Percentiles rank a stretch among this genome's conserved stretches.
Evolutionary conservation across 2,888 invertebrate species (phyloP).

Genomic region (Phaedon cochleariae): DNA sequence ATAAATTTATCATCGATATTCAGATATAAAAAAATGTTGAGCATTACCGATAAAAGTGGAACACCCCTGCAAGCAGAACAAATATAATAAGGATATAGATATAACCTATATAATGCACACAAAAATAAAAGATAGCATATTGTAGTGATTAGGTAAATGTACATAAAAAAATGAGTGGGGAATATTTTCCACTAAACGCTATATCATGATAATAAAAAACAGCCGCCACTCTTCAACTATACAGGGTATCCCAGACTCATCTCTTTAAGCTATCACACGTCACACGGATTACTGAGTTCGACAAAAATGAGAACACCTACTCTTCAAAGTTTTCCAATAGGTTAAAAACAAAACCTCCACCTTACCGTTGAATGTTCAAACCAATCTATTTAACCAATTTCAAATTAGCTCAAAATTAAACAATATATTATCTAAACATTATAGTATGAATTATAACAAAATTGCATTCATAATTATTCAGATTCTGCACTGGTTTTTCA

Average conservation of each 20-base stretch:
- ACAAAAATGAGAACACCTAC: too few species aligned
- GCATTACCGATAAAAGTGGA: conserved; percentile 49
- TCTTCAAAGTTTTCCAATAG: too few species aligned
- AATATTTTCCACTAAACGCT: conserved; percentile 50
- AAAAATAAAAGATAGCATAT: conserved; percentile 55
- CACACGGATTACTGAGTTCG: background rate
- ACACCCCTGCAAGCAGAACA: conserved; percentile 57
- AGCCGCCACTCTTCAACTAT: background rate
- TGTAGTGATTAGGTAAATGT: conserved; percentile 42
- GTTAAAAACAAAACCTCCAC: too few species aligned
- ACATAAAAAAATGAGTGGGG: conserved; percentile 43
- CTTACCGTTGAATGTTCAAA: too few species aligned
- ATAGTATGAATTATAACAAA: too few species aligned
- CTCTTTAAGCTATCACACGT: too few species aligned
- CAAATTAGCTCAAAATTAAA: too few species aligned
- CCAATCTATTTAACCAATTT: too few species aligned
- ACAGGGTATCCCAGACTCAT: too few species aligned
- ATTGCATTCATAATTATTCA: too few species aligned
- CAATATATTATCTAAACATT: too few species aligned
- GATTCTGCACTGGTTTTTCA: too few species aligned
- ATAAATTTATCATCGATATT: conserved; percentile 27
- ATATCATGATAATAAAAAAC: background rate
- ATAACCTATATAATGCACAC: conserved; percentile 54
- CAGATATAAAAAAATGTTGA: conserved; percentile 38
- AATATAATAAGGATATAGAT: conserved; percentile 48